Percentiles rank a stretch among this genome's conserved stretches.
These are phyloP conservation scores for Neoascia interrupta DNA, from an alignment of 2,888 invertebrate genomes.

Conservation along the genomic window DNA sequence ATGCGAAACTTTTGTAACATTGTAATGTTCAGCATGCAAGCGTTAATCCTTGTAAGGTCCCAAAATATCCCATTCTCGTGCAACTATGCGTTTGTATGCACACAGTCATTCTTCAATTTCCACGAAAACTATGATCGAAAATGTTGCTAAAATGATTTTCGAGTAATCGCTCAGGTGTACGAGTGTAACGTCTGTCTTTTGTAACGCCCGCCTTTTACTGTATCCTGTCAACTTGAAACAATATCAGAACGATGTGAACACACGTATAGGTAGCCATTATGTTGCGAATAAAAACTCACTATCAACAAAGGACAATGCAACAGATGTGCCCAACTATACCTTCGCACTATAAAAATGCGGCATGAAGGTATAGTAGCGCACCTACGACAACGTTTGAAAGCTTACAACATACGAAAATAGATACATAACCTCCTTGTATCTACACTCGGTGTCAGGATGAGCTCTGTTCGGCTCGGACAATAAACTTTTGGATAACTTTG, in stretches of 20 bases:
- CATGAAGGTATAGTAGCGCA: background rate
- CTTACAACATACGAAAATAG: no score
- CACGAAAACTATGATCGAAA: background rate
- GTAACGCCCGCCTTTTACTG: no score
- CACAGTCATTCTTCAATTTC: no score
- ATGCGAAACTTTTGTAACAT: background rate
- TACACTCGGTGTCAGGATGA: constrained; percentile 11
- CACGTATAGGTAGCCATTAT: constrained; percentile 12
- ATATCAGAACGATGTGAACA: background rate
- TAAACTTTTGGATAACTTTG: constrained; percentile 57
- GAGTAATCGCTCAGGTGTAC: background rate
- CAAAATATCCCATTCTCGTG: background rate
- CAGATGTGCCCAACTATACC: constrained; percentile 38
- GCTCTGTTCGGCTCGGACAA: constrained; percentile 26
- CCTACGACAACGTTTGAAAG: background rate
- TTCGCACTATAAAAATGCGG: constrained; percentile 11
- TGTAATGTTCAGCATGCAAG: background rate
- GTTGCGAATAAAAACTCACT: constrained; percentile 13
- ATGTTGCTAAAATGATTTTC: background rate
- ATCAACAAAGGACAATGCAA: constrained; percentile 27
- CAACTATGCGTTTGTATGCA: background rate
- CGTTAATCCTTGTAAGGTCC: background rate
- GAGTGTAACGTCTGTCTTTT: no score
- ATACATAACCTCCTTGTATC: background rate
- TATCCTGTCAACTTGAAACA: background rate